phyloP scores from a whole-genome alignment of 2,113 vertebrate genomes.

The Burhinus oedicnemus region DNA sequence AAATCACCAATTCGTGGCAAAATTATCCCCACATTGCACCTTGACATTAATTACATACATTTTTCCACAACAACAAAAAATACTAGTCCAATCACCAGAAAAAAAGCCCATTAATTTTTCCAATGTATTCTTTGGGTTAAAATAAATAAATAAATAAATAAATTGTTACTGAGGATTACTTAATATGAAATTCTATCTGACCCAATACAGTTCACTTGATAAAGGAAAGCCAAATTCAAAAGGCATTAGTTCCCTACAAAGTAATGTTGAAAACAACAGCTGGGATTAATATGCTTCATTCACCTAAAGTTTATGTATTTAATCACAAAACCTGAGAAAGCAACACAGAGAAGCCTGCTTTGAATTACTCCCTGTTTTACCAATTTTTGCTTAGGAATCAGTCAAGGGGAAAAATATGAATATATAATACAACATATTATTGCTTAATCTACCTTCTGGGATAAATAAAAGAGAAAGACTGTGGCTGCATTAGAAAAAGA shows the following conservation, averaged over 20 bases:
- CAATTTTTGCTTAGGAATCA: background rate
- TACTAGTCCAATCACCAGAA: background rate
- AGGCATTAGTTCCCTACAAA: background rate
- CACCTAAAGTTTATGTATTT: background rate
- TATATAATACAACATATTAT: background rate
- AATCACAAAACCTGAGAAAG: background rate
- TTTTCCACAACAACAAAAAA: background rate
- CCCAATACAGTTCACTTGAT: background rate
- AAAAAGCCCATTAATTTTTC: rapidly evolving
- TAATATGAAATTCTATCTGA: background rate
- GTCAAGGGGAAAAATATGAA: background rate
- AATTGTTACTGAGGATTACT: background rate
- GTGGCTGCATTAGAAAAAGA: background rate
- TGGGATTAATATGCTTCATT: background rate
- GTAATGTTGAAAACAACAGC: background rate
- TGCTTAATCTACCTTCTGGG: background rate
- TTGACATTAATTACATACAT: rapidly evolving
- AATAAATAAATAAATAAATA: background rate
- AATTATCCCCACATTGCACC: background rate
- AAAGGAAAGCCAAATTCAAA: background rate
- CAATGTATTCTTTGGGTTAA: background rate
- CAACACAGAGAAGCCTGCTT: background rate
- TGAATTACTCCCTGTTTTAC: background rate
- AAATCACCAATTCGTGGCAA: background rate
- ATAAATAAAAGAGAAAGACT: background rate